Percentiles rank a stretch among this genome's conserved stretches.
Evolutionary conservation across 1,140 invertebrate species (phyloP).

Genomic region (Harlomillsia oculata): DNA sequence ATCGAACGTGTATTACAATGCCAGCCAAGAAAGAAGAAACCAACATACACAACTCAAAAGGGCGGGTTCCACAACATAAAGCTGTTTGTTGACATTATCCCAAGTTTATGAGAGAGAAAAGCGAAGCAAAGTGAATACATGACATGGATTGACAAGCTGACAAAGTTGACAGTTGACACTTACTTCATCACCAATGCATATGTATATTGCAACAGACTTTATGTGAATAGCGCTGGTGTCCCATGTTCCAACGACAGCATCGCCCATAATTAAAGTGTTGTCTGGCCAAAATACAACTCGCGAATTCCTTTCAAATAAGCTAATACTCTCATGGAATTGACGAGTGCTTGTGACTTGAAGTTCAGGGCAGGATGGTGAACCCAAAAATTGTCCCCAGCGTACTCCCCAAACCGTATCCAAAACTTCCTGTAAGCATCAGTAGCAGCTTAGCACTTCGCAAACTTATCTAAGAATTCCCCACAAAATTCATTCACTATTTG

Average conservation of each 20-base stretch:
- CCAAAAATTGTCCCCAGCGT: constrained; percentile 28
- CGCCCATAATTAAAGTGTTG: constrained; percentile 29
- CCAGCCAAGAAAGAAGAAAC: too few relatives aligned
- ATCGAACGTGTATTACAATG: too few relatives aligned
- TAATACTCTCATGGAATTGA: constrained; percentile 18
- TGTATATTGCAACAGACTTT: constrained; percentile 22
- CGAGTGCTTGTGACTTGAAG: constrained; percentile 21
- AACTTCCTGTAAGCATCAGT: too few relatives aligned
- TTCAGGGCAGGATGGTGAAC: constrained; percentile 25
- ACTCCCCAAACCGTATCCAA: constrained; percentile 26
- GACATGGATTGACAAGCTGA: too few relatives aligned
- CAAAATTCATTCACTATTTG: too few relatives aligned
- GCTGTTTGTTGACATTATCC: too few relatives aligned
- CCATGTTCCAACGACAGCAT: constrained; percentile 30
- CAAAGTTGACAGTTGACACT: too few relatives aligned
- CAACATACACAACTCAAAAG: too few relatives aligned
- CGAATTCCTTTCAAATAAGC: constrained; percentile 24
- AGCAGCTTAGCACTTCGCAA: too few relatives aligned
- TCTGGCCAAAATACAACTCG: constrained; percentile 34
- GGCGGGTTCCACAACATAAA: too few relatives aligned
- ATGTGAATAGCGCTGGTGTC: constrained; percentile 27
- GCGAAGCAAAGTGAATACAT: not conserved
- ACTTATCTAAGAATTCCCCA: too few relatives aligned
- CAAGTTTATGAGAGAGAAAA: too few relatives aligned
- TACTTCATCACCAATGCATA: constrained; percentile 34